Evolutionary conservation across 1,140 invertebrate species (phyloP), one percentile per base, ranked within the genome.

Genomic region (Drosophila nikananu): DNA sequence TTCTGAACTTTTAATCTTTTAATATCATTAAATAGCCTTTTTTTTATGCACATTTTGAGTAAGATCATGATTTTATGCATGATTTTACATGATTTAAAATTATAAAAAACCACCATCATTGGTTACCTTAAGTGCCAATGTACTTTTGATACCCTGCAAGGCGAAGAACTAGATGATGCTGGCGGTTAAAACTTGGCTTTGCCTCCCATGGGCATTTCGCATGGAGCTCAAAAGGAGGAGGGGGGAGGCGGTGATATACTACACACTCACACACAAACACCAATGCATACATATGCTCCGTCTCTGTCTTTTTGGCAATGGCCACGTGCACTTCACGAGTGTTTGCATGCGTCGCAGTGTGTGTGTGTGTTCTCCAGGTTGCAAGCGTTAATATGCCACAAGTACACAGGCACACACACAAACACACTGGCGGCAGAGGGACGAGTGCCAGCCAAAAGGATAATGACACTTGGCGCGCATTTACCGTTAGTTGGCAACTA

Each of bases 381-480:
- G 48, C 58, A 57, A 64, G 66, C 65, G 59, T 65, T 65, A 65
- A 65, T 65, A 65, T 66, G 63, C 58, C 67, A 68, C 67, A 71
- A 67, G 64, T 51, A 67, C 64, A 66, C 35, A 65, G 23, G 25
- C 23, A 52, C 35, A 65, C 30, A 39, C 30, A 66, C 30, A 65
- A 15, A 59, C 39, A 66, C 30, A 30, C 6, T 4, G 3, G 23
- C 23, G 10, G 21, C 15, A 62, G 21, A 62, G 52, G 6, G 27
- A 46, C 30, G 63, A 83, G 72, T 63, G 62, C 84, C 80, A 84
- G 81, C 78, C 87, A 90, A 84, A 89, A 90, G 86, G 86, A 82
- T 90, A 89, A 89, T 89, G 86, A 89, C 86, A 90, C 86, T 87
- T 89, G 75, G 76, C 71, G 79, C 86, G 78, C 64, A 81, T 90